Conservation (phyloP, 1,140 invertebrate species). For the Leptinotarsa defecta region DNA sequence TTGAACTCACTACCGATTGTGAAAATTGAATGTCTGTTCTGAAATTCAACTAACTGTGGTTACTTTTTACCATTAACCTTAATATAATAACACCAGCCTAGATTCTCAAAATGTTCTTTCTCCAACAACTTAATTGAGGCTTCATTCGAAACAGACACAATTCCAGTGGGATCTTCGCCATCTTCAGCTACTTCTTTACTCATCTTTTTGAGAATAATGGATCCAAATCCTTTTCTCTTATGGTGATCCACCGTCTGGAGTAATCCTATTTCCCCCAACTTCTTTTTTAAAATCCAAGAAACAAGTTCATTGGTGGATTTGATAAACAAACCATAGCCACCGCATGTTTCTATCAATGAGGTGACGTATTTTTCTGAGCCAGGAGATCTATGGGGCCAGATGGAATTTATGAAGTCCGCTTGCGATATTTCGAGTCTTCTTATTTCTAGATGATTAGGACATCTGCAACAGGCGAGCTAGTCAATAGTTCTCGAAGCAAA, state of each 20-base stretch:
- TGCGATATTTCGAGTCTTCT: background rate
- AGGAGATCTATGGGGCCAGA: background rate
- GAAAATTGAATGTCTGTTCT: too few species aligned
- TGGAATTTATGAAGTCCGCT: background rate
- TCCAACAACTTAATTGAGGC: background rate
- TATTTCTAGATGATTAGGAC: background rate
- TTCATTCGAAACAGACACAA: background rate
- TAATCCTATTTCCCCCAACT: background rate
- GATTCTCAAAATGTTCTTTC: background rate
- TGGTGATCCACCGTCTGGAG: background rate
- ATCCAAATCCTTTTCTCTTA: background rate
- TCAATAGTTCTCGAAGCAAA: too few species aligned
- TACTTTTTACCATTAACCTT: background rate
- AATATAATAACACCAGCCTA: background rate
- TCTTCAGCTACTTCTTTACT: conserved; percentile 1
- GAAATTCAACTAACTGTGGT: too few species aligned
- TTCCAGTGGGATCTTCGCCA: background rate
- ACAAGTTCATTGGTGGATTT: conserved; percentile 1
- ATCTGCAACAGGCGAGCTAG: background rate
- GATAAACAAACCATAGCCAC: background rate
- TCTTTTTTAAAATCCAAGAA: background rate
- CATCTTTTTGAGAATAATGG: background rate
- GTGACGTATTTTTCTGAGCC: background rate
- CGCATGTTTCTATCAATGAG: background rate
- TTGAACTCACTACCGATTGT: too few species aligned